Percentiles rank a stretch among this genome's conserved stretches.
phyloP scores from a whole-genome alignment of 30 jellyfish, hydroid and myxozoan genomes.

The Aurelia aurita region DNA sequence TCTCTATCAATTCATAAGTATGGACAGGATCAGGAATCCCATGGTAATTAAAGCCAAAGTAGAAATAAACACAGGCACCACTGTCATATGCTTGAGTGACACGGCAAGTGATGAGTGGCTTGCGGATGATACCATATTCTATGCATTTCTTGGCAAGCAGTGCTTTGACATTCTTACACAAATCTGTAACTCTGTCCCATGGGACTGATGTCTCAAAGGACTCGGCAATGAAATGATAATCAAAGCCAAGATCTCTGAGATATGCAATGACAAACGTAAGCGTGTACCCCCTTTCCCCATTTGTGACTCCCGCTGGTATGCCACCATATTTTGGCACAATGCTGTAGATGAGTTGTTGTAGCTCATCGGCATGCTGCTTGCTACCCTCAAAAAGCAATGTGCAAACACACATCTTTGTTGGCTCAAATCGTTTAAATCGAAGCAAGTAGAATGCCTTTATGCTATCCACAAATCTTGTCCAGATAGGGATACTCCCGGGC shows the following conservation, averaged over 20 bases:
- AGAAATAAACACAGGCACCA: constrained; percentile 97
- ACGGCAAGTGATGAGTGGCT: constrained; percentile 92
- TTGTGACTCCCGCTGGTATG: constrained; percentile 94
- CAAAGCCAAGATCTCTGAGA: constrained; percentile 94
- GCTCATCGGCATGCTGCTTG: constrained; percentile 72
- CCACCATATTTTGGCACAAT: constrained; percentile 94
- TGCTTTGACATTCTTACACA: constrained; percentile 88
- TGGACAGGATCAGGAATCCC: constrained; percentile 85
- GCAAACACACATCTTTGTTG: constrained; percentile 92
- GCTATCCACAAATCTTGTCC: constrained; percentile 91
- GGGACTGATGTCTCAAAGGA: constrained; percentile 99
- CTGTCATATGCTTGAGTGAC: constrained; percentile 98
- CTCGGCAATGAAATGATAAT: constrained; percentile 88
- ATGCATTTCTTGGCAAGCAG: constrained; percentile 74
- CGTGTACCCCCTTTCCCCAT: constrained; percentile 95
- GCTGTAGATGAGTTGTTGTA: constrained; percentile 74
- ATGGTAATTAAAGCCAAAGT: constrained; percentile 88
- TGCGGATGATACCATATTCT: constrained; percentile 78
- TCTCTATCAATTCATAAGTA: constrained; percentile 87
- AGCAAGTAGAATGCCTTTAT: constrained; percentile 90
- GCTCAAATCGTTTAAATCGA: constrained; percentile 85
- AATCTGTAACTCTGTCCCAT: constrained; percentile 92
- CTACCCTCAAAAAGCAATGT: constrained; percentile 93
- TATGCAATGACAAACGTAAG: constrained; percentile 96
- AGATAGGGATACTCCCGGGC: constrained; percentile 90